Percentiles rank a stretch among this genome's conserved stretches.
These are phyloP conservation scores for Cochlearius cochlearius DNA, from an alignment of 2,113 vertebrate genomes.

Conservation along the genomic window DNA sequence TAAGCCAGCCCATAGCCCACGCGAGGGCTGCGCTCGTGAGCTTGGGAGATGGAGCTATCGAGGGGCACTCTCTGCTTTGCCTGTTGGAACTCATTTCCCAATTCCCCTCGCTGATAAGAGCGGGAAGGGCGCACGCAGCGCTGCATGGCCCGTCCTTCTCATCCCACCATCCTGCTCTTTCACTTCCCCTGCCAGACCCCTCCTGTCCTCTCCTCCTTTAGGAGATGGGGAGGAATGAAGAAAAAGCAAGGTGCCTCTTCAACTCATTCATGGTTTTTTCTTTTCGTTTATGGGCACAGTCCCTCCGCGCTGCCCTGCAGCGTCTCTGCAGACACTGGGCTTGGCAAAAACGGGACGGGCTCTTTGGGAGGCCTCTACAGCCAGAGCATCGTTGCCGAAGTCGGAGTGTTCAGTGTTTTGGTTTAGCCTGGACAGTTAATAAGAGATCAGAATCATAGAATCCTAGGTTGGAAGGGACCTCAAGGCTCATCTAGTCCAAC, in stretches of 20 bases:
- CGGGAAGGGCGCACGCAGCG: neutral
- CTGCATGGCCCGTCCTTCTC: neutral
- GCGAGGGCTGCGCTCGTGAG: neutral
- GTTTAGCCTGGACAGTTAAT: neutral
- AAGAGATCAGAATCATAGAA: neutral
- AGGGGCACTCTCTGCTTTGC: neutral
- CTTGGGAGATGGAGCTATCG: neutral
- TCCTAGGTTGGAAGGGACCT: too few species aligned
- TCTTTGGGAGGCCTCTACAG: neutral
- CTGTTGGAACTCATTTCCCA: neutral
- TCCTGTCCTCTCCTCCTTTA: neutral
- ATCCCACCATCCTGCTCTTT: neutral
- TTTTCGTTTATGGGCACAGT: neutral
- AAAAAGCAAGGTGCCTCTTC: neutral
- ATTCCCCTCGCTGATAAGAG: neutral
- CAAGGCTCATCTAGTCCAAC: too few species aligned
- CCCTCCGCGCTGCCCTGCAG: neutral
- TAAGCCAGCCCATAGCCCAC: fast-evolving
- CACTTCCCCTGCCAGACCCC: neutral
- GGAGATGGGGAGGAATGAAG: neutral
- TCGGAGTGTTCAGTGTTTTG: neutral
- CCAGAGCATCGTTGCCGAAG: neutral
- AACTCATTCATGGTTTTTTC: neutral
- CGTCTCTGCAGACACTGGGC: neutral
- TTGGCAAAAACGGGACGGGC: neutral